Evolutionary conservation across 2,888 invertebrate species (phyloP).

Genomic region (Aleiodes leptofemur): DNA sequence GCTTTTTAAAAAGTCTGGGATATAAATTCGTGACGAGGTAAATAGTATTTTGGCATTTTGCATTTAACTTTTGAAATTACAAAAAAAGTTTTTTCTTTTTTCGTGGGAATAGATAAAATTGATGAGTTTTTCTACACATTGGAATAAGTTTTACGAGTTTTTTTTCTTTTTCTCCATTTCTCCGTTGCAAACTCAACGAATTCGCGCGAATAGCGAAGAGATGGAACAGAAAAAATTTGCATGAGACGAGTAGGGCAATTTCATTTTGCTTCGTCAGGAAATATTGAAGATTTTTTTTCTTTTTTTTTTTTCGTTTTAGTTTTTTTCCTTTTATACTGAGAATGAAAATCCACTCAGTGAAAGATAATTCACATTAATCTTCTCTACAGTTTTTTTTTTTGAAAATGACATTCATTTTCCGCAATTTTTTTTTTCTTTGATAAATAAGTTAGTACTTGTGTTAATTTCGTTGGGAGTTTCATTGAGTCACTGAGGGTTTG

Average conservation of each 20-base stretch:
- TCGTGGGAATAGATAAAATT: no score
- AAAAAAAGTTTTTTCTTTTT: slow-evolving; percentile 13
- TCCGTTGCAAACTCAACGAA: slow-evolving; percentile 33
- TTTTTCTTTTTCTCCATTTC: background rate
- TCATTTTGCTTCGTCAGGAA: slow-evolving; percentile 38
- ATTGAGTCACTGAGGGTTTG: no score
- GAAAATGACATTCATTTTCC: background rate
- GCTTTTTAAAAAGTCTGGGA: slow-evolving; percentile 29
- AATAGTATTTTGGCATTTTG: slow-evolving; percentile 21
- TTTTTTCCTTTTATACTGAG: background rate
- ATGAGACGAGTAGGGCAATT: slow-evolving; percentile 39
- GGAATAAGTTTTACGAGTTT: no score
- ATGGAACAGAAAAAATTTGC: slow-evolving; percentile 39
- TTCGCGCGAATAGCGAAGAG: slow-evolving; percentile 7
- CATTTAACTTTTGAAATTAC: slow-evolving; percentile 39
- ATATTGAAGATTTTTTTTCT: slow-evolving; percentile 26
- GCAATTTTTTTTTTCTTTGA: no score
- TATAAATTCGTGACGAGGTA: background rate
- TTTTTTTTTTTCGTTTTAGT: slow-evolving; percentile 8
- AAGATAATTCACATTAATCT: background rate
- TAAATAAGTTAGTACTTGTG: no score
- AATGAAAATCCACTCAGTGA: slow-evolving; percentile 11
- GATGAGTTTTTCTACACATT: no score
- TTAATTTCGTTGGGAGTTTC: no score
- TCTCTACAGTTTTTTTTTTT: slow-evolving; percentile 7